Evolutionary conservation across 2,888 invertebrate species (phyloP).

Genomic region (Hypselothyrea guttata): DNA sequence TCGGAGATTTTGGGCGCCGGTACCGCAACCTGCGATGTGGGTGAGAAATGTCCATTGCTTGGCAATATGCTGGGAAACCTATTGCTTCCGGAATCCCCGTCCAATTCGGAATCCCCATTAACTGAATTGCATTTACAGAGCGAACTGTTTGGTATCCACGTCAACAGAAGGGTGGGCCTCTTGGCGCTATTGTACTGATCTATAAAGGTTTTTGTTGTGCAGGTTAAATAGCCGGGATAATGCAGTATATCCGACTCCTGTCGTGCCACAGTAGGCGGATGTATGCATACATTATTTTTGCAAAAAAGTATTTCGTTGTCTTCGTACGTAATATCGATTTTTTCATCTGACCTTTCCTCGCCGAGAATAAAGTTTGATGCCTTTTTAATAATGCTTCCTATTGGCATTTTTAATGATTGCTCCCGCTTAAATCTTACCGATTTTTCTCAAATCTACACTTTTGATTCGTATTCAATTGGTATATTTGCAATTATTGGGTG

Average conservation of each 20-base stretch:
- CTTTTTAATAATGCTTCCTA: constrained; percentile 89
- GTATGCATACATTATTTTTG: constrained; percentile 98
- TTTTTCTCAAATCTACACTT: constrained; percentile 10
- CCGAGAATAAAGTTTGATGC: constrained; percentile 92
- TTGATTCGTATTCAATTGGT: constrained; percentile 17
- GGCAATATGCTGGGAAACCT: constrained; percentile 85
- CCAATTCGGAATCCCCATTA: constrained; percentile 11
- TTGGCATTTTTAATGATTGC: constrained; percentile 85
- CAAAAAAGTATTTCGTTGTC: constrained; percentile 94
- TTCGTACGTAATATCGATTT: constrained; percentile 86
- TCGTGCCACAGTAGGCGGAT: constrained; percentile 93
- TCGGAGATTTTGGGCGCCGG: constrained; percentile 54
- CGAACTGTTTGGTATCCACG: constrained; percentile 97
- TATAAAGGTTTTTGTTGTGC: constrained; percentile 91
- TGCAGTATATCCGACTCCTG: constrained; percentile 93
- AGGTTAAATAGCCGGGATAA: constrained; percentile 95
- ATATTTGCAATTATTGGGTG: constrained; percentile 7
- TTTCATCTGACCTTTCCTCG: constrained; percentile 86
- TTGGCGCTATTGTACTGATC: constrained; percentile 90
- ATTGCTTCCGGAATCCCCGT: constrained; percentile 22
- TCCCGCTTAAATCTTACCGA: neutral
- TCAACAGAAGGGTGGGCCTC: constrained; percentile 91
- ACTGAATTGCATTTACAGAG: constrained; percentile 90
- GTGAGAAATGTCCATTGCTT: constrained; percentile 38
- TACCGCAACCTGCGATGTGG: constrained; percentile 48